Evolutionary conservation across 92 coral and sea anemone genomes (phyloP).

Genomic region (Zoanthus solanderi): DNA sequence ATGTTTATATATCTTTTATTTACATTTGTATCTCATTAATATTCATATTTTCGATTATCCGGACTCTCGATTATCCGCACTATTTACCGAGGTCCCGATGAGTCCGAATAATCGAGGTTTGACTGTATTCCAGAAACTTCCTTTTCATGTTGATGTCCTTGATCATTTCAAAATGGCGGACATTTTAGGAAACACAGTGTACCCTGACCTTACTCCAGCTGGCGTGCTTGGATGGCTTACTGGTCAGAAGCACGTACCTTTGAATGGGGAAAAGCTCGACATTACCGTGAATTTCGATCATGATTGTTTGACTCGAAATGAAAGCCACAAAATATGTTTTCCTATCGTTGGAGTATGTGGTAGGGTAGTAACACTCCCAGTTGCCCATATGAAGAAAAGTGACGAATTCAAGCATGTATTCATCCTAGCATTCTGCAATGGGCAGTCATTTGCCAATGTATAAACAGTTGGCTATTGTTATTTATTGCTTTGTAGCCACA

Average conservation of each 20-base stretch:
- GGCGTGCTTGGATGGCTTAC: slow-evolving; percentile 54
- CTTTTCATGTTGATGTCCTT: not conserved
- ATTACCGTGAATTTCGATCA: slow-evolving; percentile 41
- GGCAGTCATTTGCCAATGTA: not conserved
- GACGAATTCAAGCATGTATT: slow-evolving; percentile 30
- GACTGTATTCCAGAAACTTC: not conserved
- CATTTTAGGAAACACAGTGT: not conserved
- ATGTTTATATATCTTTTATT: too few relatives aligned
- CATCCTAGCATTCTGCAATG: not conserved
- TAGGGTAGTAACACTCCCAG: slow-evolving; percentile 42
- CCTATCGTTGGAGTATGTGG: slow-evolving; percentile 55
- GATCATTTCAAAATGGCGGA: not conserved
- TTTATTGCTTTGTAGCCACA: too few relatives aligned
- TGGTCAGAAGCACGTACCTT: slow-evolving; percentile 49
- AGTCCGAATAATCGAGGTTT: too few relatives aligned
- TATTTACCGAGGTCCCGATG: too few relatives aligned
- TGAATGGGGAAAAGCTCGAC: slow-evolving; percentile 29
- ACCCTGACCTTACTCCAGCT: slow-evolving; percentile 47
- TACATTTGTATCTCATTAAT: too few relatives aligned
- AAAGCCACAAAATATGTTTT: slow-evolving; percentile 35
- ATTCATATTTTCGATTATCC: too few relatives aligned
- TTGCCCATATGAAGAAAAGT: slow-evolving; percentile 35
- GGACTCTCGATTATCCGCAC: too few relatives aligned
- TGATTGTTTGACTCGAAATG: slow-evolving; percentile 40
- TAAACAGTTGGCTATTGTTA: too few relatives aligned